These are phyloP conservation scores for Saccostrea echinata DNA, from an alignment of 1,140 invertebrate species.

Conservation along the genomic window DNA sequence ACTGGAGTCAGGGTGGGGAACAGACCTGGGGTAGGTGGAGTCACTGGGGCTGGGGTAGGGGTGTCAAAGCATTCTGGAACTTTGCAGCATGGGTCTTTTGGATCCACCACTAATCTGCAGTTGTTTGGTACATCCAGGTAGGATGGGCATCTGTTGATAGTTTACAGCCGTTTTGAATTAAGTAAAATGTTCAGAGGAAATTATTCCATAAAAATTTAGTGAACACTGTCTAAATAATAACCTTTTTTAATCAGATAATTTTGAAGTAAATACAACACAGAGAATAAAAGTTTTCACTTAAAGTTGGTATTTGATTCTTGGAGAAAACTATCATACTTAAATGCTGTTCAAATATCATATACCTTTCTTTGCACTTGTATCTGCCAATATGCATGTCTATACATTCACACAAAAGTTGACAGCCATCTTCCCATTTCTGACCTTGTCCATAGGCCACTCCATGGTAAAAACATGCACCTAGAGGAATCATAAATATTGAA, in stretches of 20 bases:
- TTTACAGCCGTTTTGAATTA: too few relatives aligned
- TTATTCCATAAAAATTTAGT: too few relatives aligned
- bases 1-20: constrained; percentile 34
- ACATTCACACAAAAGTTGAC: constrained; percentile 66
- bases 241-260: too few relatives aligned
- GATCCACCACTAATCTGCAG: constrained; percentile 69
- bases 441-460: constrained; percentile 65
- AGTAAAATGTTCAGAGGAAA: too few relatives aligned
- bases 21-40: constrained; percentile 32
- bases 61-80: constrained; percentile 58
- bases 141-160: constrained; percentile 60
- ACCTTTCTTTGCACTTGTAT: constrained; percentile 70
- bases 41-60: constrained; percentile 42
- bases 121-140: constrained; percentile 65
- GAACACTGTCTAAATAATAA: too few relatives aligned
- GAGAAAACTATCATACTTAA: too few relatives aligned
- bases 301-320: too few relatives aligned
- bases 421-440: constrained; percentile 71
- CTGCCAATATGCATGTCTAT: constrained; percentile 64
- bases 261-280: too few relatives aligned
- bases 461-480: constrained; percentile 63
- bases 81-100: constrained; percentile 70
- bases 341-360: background rate
- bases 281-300: too few relatives aligned
- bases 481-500: background rate